Base-by-base conservation (phyloP, 2,888 invertebrate genomes). In the Drosophila putrida region DNA sequence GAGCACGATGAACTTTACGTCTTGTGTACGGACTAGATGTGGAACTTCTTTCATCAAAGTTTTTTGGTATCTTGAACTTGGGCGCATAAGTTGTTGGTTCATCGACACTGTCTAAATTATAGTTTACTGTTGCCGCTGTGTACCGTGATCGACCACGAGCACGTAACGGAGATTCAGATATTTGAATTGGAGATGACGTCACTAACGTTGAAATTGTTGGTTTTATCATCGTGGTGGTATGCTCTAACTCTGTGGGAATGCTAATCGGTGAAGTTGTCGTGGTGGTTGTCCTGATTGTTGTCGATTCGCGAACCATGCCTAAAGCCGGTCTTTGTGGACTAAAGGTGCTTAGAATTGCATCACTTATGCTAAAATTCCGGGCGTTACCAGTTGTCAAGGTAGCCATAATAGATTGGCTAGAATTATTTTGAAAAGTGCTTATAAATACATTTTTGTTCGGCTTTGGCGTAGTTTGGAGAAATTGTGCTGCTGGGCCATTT, bases 71-170 rank as follows among this genome's bases (percentile, higher is more conserved):
- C 20, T 90, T 90, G 0, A 87, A 71, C 54, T 90, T 92, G 0
- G 93, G 92, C 0, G 92, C 86, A 77, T 92, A 93, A 0, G 92
- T 93, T 2, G 92, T 92, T 20, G 92, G 90, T 59, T 92, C 92
- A 43, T 91, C 91, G 9, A 54, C n/a, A 10, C 36, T 71, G 0
- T 91, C 90, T n/a, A 90, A 54, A 11, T 81, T 71, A 51, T 89
- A 90, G 41, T 75, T 79, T 0, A 77, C 70, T 2, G 90, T 90
- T 11, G 91, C 90, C 6, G 84, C 89, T 0, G 92, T 92, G 50
- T 91, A 93, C 0, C 93, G 90, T 0, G 92, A 92, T 3, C 92
- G 89, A 1, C 93, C 92, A 27, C 92, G 81, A 3, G 88, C 74
- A 27, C 86, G 86, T 13, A 77, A 36, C n/a, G 73, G 66, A 33